Conservation (phyloP, 2,113 vertebrate genomes). For the Dolichotis patagonum region DNA sequence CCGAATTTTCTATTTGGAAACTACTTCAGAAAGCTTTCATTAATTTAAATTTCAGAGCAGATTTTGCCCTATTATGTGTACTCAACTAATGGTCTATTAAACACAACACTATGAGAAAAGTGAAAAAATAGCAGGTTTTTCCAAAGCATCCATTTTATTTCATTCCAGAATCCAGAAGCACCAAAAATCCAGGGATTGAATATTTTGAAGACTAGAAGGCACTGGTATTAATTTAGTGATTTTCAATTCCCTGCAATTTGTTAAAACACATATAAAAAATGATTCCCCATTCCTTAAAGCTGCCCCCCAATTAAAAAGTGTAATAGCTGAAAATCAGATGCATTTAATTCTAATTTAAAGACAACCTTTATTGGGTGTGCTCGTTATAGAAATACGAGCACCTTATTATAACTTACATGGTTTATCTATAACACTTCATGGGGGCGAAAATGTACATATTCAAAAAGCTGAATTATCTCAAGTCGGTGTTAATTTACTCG, state of each 20-base stretch:
- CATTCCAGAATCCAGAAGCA: constrained; percentile 43
- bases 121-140: constrained; percentile 46
- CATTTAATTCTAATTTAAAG: constrained; percentile 68
- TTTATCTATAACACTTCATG: constrained; percentile 32
- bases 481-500: background rate
- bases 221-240: constrained; percentile 34
- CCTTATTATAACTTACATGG: background rate
- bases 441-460: constrained; percentile 19
- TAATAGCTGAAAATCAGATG: constrained; percentile 51
- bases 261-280: constrained; percentile 52
- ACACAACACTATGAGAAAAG: constrained; percentile 50
- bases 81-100: constrained; percentile 68
- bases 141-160: constrained; percentile 40
- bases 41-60: constrained; percentile 78
- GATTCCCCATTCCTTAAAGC: constrained; percentile 49
- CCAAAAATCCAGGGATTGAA: background rate
- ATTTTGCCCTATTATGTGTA: constrained; percentile 64
- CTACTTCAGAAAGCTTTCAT: constrained; percentile 63
- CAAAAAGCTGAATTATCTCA: constrained; percentile 51
- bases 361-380: constrained; percentile 42
- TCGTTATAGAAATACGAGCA: constrained; percentile 47
- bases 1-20: constrained; percentile 70
- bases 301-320: constrained; percentile 47
- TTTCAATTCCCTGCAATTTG: constrained; percentile 52
- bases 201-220: background rate